These are phyloP conservation scores for Apaloderma vittatum DNA, from an alignment of 2,113 vertebrate species.

Conservation along the genomic window DNA sequence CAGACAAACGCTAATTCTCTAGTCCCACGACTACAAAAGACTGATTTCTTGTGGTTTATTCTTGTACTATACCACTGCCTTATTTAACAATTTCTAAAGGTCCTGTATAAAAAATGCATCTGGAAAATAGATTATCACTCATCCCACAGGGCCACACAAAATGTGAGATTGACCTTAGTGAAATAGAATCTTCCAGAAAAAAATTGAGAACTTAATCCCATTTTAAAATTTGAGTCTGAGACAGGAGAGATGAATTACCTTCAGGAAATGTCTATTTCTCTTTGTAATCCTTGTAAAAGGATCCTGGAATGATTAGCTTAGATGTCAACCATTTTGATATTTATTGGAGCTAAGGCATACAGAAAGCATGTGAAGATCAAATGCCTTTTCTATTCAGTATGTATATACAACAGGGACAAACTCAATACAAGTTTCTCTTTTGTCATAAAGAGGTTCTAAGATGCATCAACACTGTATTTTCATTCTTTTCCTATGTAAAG, in stretches of 20 bases:
- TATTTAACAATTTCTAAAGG: background rate
- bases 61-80: background rate
- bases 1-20: background rate
- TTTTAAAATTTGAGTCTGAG: background rate
- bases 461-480: background rate
- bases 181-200: background rate
- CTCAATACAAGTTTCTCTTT: background rate
- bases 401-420: background rate
- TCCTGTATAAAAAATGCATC: background rate
- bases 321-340: background rate
- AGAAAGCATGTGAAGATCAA: background rate
- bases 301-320: background rate
- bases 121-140: background rate
- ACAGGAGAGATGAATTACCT: background rate
- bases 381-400: background rate
- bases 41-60: background rate
- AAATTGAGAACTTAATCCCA: background rate
- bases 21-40: background rate
- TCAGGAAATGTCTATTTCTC: background rate
- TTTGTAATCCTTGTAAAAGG: background rate
- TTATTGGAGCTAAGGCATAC: background rate
- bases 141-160: background rate
- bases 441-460: background rate
- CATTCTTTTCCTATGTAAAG: background rate
- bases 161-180: background rate